These are phyloP conservation scores for Fabriciana adippe DNA, from an alignment of 2,888 invertebrate species.

Conservation along the genomic window DNA sequence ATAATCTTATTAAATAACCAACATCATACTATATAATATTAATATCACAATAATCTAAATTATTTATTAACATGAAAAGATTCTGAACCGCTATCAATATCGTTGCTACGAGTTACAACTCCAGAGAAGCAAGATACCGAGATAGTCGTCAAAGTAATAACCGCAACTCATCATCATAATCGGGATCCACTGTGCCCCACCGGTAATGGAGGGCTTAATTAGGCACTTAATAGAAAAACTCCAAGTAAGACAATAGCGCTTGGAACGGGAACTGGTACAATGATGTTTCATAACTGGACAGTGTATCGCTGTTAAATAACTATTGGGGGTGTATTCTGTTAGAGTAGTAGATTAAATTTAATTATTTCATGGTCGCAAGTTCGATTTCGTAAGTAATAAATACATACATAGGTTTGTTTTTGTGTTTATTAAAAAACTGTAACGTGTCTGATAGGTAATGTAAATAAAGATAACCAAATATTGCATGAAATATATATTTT, in stretches of 20 bases:
- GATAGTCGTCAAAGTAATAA: constrained; percentile 40
- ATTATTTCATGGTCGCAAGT: background rate
- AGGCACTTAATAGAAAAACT: constrained; percentile 59
- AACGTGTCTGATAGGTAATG: too few species aligned
- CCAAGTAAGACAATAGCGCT: constrained; percentile 25
- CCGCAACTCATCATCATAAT: constrained; percentile 42
- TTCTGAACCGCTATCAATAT: constrained; percentile 14
- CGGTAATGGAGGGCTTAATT: constrained; percentile 55
- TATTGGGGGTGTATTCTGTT: background rate
- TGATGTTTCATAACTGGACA: constrained; percentile 35
- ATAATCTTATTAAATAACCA: background rate
- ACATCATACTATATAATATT: background rate
- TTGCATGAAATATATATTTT: too few species aligned
- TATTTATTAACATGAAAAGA: background rate
- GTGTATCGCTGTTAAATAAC: background rate
- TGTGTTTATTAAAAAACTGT: too few species aligned
- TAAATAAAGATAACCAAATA: too few species aligned
- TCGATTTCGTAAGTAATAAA: background rate
- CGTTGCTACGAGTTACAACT: background rate
- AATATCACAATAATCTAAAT: background rate
- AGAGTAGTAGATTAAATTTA: background rate
- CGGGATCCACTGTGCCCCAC: constrained; percentile 35
- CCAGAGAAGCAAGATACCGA: background rate
- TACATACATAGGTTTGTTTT: too few species aligned
- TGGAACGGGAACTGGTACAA: constrained; percentile 23